These are phyloP conservation scores for Drosophila kepulauana DNA, from an alignment of 1,140 invertebrate species.

Conservation along the genomic window DNA sequence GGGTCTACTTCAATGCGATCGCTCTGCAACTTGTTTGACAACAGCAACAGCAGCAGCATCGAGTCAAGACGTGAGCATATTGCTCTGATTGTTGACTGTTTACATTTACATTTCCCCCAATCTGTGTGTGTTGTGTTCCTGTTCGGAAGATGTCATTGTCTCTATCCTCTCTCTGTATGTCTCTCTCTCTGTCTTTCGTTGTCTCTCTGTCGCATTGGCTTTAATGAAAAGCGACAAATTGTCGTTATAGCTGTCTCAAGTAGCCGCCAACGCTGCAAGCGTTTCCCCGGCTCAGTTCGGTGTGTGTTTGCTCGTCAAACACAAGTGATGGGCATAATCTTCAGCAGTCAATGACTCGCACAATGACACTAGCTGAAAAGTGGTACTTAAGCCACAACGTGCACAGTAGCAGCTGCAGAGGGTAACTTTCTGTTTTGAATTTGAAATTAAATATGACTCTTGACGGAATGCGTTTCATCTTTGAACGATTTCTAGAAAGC, in stretches of 20 bases:
- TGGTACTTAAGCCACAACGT: neutral
- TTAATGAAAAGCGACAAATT: conserved; percentile 68
- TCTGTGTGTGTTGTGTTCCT: conserved; percentile 2
- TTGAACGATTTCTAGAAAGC: too few species aligned
- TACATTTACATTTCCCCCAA: conserved; percentile 64
- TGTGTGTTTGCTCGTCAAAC: conserved; percentile 31
- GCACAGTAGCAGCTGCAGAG: neutral
- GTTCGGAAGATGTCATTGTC: neutral
- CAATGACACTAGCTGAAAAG: conserved; percentile 37
- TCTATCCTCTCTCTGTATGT: neutral
- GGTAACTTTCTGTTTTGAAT: neutral
- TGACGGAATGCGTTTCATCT: neutral
- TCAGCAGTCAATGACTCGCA: conserved; percentile 17
- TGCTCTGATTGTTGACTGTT: conserved; percentile 45
- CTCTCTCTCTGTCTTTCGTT: neutral
- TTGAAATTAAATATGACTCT: neutral
- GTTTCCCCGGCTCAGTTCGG: conserved; percentile 7
- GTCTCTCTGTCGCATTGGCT: conserved; percentile 4
- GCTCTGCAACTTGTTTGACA: conserved; percentile 75
- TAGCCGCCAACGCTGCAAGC: conserved; percentile 29
- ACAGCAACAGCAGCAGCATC: conserved; percentile 8
- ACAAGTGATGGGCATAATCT: conserved; percentile 31
- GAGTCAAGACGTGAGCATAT: conserved; percentile 51
- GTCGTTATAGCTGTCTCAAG: conserved; percentile 69
- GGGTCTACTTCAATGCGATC: conserved; percentile 36